These are phyloP conservation scores for Drosophila suboccidentalis DNA, from an alignment of 2,888 invertebrate species.

Conservation along the genomic window DNA sequence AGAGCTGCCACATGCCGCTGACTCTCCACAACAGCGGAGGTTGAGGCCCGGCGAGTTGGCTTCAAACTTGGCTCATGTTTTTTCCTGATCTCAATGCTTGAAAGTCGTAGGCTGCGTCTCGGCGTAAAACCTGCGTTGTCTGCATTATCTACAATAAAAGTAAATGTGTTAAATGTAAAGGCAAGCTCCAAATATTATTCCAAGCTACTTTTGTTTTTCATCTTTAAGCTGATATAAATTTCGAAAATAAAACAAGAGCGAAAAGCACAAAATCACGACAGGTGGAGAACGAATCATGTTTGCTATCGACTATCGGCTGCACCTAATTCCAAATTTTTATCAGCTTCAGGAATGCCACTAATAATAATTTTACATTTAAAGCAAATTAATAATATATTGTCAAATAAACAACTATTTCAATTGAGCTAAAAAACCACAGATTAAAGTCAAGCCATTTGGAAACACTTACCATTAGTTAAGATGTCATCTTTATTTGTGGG, in stretches of 20 bases:
- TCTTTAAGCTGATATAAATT: too few relatives aligned
- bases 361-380: too few relatives aligned
- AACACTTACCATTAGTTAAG: constrained; percentile 23
- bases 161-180: neutral
- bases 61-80: constrained; percentile 24
- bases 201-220: neutral
- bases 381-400: too few relatives aligned
- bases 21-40: constrained; percentile 32
- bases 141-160: neutral
- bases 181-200: neutral
- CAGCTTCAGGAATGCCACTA: too few relatives aligned
- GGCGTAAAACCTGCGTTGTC: constrained; percentile 36
- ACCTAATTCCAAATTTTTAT: too few relatives aligned
- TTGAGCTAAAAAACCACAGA: too few relatives aligned
- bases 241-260: too few relatives aligned
- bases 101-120: constrained; percentile 49
- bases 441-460: too few relatives aligned
- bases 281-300: too few relatives aligned
- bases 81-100: constrained; percentile 41
- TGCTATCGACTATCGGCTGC: too few relatives aligned
- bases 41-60: constrained; percentile 55
- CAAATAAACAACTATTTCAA: too few relatives aligned
- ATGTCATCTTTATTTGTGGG: neutral
- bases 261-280: too few relatives aligned
- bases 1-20: neutral